Evolutionary conservation across 92 coral and sea anemone species (phyloP).

Genomic region (Chrysogorgia sp.): DNA sequence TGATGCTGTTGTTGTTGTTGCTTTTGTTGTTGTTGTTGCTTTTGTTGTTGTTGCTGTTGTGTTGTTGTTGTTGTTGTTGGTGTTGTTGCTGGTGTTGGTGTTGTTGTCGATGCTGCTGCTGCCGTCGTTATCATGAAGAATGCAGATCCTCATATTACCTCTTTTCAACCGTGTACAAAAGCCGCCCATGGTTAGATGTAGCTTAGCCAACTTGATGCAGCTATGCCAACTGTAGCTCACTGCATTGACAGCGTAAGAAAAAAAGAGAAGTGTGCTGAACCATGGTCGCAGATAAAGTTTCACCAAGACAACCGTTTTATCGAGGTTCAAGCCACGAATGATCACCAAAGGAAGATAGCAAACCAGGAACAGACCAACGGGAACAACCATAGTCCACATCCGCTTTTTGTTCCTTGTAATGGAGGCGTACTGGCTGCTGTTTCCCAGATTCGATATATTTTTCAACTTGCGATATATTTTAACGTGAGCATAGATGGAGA

Average conservation of each 20-base stretch:
- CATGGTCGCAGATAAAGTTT: neutral
- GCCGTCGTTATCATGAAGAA: no score
- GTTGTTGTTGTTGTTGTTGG: no score
- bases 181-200: neutral
- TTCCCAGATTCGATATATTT: neutral
- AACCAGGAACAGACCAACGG: neutral
- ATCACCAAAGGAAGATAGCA: slow-evolving; percentile 6
- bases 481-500: neutral
- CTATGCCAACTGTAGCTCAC: slow-evolving; percentile 14
- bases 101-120: no score
- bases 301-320: neutral
- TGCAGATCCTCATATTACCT: no score
- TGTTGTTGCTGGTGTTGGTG: no score
- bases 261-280: neutral
- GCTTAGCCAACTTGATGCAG: neutral
- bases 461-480: neutral
- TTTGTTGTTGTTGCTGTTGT: no score
- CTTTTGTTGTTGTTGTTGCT: no score
- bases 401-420: neutral
- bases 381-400: neutral
- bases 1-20: no score
- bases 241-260: slow-evolving; percentile 1
- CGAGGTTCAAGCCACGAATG: neutral
- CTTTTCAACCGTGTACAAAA: no score
- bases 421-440: neutral